Conservation (phyloP, 2,888 invertebrate species). For the Sepiola atlantica region DNA sequence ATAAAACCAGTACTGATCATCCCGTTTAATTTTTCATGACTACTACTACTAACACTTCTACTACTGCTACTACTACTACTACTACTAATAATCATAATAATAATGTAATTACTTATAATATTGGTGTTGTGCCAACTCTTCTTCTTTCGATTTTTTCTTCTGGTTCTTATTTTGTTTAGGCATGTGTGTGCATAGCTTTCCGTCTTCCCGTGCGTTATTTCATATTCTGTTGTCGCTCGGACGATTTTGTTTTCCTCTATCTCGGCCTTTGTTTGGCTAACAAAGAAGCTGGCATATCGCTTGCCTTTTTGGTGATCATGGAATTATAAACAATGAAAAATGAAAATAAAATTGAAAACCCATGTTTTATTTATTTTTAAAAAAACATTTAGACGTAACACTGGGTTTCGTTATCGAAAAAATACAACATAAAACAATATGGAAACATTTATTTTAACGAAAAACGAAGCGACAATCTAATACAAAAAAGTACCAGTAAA, state of each 20-base stretch:
- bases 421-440: too few species aligned
- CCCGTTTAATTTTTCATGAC: too few species aligned
- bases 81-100: too few species aligned
- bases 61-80: too few species aligned
- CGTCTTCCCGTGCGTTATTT: constrained; percentile 11
- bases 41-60: too few species aligned
- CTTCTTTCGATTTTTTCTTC: too few species aligned
- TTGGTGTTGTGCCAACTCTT: too few species aligned
- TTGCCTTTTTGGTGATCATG: background rate
- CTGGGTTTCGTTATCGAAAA: background rate
- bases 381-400: background rate
- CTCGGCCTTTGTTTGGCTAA: background rate
- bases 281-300: background rate
- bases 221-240: background rate
- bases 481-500: background rate
- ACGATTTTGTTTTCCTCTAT: background rate
- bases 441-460: too few species aligned
- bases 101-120: too few species aligned
- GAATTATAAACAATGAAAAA: background rate
- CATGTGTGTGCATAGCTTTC: background rate
- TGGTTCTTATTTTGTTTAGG: background rate
- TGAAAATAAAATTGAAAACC: background rate
- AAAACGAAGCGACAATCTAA: background rate
- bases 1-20: too few species aligned
- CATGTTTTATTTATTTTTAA: background rate